A percentile compares a stretch with the other conserved stretches of the same genome.
These are phyloP conservation scores for Oreochromis aureus DNA, from an alignment of 2,113 vertebrate species.

Conservation along the genomic window DNA sequence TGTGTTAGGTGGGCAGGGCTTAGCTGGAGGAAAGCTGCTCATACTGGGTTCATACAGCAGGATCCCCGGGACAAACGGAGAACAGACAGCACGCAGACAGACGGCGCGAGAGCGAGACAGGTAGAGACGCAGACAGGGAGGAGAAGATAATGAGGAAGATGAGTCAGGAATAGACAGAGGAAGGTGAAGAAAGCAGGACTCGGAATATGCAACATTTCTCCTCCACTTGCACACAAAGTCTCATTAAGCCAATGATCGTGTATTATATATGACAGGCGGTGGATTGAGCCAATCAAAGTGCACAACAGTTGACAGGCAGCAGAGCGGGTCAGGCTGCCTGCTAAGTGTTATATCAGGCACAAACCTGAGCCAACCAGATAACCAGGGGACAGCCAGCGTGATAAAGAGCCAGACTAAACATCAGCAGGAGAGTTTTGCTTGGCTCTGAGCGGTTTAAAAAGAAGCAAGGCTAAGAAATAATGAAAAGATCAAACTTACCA, in stretches of 20 bases:
- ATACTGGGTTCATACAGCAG: constrained; percentile 44
- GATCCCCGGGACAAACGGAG: constrained; percentile 65
- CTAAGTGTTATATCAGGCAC: not conserved
- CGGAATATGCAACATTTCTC: not conserved
- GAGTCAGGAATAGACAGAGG: not conserved
- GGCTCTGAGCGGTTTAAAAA: not conserved
- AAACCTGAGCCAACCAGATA: not conserved
- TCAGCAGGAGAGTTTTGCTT: not conserved
- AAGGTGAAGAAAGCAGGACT: not conserved
- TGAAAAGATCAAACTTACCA: constrained; percentile 63
- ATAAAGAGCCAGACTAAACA: constrained; percentile 8
- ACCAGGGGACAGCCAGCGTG: not conserved
- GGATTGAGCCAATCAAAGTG: not conserved
- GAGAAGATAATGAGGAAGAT: not conserved
- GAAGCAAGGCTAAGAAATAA: not conserved
- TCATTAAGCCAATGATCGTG: not conserved
- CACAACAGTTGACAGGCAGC: not conserved
- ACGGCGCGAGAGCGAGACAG: constrained; percentile 1
- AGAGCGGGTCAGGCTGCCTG: not conserved
- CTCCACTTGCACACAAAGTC: not conserved
- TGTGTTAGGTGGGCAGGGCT: constrained; percentile 66
- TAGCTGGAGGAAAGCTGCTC: constrained; percentile 62
- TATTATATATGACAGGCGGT: not conserved
- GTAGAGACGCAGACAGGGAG: not conserved
- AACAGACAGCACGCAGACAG: not conserved